A percentile compares a stretch with the other conserved stretches of the same genome.
Evolutionary conservation across 2,888 invertebrate genomes (phyloP).

Genomic region (Eledone cirrhosa): DNA sequence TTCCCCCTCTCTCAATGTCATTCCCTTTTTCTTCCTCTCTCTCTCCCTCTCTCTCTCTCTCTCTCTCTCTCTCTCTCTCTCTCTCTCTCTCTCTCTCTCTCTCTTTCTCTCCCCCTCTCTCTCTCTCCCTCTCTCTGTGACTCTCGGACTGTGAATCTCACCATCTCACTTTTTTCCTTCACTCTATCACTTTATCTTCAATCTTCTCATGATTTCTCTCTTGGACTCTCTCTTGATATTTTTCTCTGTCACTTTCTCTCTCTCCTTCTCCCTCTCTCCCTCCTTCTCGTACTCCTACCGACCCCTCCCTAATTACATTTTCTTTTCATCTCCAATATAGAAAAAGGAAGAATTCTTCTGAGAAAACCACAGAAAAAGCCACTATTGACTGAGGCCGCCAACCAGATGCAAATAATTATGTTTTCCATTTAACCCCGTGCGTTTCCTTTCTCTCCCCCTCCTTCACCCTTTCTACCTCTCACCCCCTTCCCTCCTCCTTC

Average conservation of each 20-base stretch:
- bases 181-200: not conserved
- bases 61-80: not conserved
- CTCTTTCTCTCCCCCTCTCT: not conserved
- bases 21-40: not conserved
- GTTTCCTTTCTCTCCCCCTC: not conserved
- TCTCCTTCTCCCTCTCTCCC: not conserved
- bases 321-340: not conserved
- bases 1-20: not conserved
- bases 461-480: not conserved
- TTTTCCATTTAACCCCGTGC: not conserved
- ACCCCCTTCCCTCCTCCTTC: too few relatives aligned
- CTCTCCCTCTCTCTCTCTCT: not conserved
- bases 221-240: not conserved
- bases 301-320: not conserved
- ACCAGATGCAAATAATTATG: not conserved
- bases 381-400: not conserved
- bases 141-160: not conserved
- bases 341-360: not conserved
- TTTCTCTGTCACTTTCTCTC: not conserved
- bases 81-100: not conserved
- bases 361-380: not conserved
- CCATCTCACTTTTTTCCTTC: not conserved
- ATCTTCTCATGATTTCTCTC: too few relatives aligned
- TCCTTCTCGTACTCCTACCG: not conserved
- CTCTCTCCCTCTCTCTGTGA: not conserved